These are phyloP conservation scores for Gymnocypris eckloni DNA, from an alignment of 2,797 vertebrate genomes.

Conservation along the genomic window DNA sequence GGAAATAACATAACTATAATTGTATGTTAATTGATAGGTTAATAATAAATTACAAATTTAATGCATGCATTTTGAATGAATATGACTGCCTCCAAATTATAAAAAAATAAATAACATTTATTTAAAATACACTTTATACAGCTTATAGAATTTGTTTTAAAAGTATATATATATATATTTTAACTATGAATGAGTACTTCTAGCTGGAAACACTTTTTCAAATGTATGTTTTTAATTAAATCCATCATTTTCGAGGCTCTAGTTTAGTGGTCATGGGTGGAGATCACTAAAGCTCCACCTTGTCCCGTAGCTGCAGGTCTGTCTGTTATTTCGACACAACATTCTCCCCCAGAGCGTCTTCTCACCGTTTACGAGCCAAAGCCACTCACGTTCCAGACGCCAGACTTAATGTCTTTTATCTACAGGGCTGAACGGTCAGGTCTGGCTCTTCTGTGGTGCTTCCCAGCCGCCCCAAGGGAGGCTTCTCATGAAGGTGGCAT, in stretches of 20 bases:
- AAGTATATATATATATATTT: neutral
- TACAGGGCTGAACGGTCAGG: conserved; percentile 57
- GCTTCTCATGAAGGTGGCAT: conserved; percentile 64
- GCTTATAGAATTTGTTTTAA: neutral
- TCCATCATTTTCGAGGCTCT: neutral
- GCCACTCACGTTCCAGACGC: conserved; percentile 60
- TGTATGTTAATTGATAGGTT: neutral
- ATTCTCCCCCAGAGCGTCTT: conserved; percentile 16
- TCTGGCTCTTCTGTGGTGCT: conserved; percentile 52
- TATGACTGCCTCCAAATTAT: neutral
- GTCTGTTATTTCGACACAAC: neutral
- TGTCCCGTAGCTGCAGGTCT: neutral
- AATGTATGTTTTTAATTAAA: neutral
- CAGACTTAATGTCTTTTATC: conserved; percentile 65
- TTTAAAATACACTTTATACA: neutral
- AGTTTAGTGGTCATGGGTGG: too few species aligned
- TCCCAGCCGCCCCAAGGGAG: conserved; percentile 62
- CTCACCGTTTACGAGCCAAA: conserved; percentile 56
- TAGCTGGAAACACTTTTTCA: neutral
- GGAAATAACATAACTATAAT: neutral
- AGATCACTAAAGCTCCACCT: neutral
- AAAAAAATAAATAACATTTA: neutral
- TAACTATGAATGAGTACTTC: neutral
- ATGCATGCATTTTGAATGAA: neutral
- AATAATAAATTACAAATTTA: neutral